Conservation (phyloP, 2,888 invertebrate genomes). For the Siphonodentalium dalli region DNA sequence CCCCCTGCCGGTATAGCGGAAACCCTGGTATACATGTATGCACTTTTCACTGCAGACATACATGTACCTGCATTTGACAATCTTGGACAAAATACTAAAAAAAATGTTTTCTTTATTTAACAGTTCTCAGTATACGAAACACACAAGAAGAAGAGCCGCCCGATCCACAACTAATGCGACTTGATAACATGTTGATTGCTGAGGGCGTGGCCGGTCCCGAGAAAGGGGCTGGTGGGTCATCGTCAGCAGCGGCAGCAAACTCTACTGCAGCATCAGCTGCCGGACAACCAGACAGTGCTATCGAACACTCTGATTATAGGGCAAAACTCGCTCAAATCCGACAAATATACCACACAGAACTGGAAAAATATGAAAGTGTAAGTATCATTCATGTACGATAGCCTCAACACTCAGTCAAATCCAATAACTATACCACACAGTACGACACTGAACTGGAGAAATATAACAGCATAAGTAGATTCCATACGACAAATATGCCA, state of each 20-base stretch:
- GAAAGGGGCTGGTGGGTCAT: slow-evolving; percentile 62
- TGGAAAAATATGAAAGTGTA: slow-evolving; percentile 98
- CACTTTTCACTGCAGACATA: too few relatives aligned
- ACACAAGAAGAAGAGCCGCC: slow-evolving; percentile 98
- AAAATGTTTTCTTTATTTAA: slow-evolving; percentile 46
- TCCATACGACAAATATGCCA: too few relatives aligned
- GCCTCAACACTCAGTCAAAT: neutral
- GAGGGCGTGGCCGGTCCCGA: slow-evolving; percentile 76
- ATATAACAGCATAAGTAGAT: too few relatives aligned
- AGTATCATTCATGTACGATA: slow-evolving; percentile 26
- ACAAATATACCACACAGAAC: slow-evolving; percentile 97
- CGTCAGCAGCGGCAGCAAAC: slow-evolving; percentile 61
- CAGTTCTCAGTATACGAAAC: slow-evolving; percentile 91
- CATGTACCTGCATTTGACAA: too few relatives aligned
- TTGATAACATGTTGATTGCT: slow-evolving; percentile 97
- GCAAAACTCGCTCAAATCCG: slow-evolving; percentile 98
- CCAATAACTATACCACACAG: too few relatives aligned
- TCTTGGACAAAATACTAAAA: too few relatives aligned
- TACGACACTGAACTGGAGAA: too few relatives aligned
- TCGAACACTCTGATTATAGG: slow-evolving; percentile 99
- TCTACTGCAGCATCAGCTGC: slow-evolving; percentile 61
- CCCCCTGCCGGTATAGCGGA: too few relatives aligned
- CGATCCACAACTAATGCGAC: slow-evolving; percentile 96
- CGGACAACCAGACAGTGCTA: slow-evolving; percentile 75
- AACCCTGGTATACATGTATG: too few relatives aligned